A percentile compares a stretch with the other conserved stretches of the same genome.
These are phyloP conservation scores for Drosophila paulistorum DNA, from an alignment of 1,140 invertebrate genomes.

Conservation along the genomic window DNA sequence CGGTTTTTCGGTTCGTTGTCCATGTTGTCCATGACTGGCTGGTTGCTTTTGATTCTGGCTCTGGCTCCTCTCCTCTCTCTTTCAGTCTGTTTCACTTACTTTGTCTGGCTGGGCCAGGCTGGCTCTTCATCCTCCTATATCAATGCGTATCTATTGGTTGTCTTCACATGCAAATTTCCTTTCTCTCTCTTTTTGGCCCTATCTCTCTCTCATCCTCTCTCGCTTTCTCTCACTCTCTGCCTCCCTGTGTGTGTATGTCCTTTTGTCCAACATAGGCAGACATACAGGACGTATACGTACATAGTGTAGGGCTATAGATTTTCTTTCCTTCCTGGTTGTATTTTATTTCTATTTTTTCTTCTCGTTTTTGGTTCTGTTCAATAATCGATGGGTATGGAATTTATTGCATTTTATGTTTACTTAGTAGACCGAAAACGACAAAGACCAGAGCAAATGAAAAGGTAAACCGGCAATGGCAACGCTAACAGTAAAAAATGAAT, in stretches of 20 bases:
- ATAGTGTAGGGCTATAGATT: constrained; percentile 39
- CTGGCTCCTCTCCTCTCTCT: constrained; percentile 10
- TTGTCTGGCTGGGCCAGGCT: constrained; percentile 49
- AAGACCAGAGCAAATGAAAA: constrained; percentile 49
- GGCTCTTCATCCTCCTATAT: constrained; percentile 55
- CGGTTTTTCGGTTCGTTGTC: constrained; percentile 35
- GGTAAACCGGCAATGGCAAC: constrained; percentile 36
- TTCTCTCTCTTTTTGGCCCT: not conserved
- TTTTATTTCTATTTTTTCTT: not conserved
- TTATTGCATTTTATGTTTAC: constrained; percentile 81
- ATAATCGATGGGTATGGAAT: constrained; percentile 73
- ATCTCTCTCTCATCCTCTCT: not conserved
- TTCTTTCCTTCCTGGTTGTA: not conserved
- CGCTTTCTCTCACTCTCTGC: not conserved
- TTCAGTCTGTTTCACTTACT: constrained; percentile 24
- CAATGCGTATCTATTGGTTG: constrained; percentile 78
- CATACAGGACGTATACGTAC: constrained; percentile 10
- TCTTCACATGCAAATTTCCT: constrained; percentile 27
- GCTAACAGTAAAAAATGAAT: constrained; percentile 21
- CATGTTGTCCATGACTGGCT: constrained; percentile 27
- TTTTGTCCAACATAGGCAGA: not conserved
- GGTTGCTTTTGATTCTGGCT: not conserved
- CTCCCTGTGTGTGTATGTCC: not conserved
- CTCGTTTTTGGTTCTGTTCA: constrained; percentile 44
- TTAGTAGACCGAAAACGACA: constrained; percentile 44